Conservation (phyloP, 1,140 invertebrate genomes). For the Heliconius hewitsoni region DNA sequence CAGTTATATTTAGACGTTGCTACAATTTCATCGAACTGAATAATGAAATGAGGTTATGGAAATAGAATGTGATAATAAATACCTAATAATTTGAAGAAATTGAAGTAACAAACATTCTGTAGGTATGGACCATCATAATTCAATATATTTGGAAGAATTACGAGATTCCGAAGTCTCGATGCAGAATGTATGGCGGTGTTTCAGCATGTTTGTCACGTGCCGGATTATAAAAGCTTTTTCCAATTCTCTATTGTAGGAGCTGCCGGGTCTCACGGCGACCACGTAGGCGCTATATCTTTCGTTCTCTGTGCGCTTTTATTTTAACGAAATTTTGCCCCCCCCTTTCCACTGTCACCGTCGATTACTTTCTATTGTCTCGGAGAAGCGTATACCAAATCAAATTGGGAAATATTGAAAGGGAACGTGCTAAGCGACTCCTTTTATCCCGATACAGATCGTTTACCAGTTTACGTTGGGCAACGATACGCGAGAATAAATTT, state of each 20-base stretch:
- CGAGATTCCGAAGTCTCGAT: conserved; percentile 41
- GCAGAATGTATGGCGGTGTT: conserved; percentile 46
- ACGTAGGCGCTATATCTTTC: conserved; percentile 80
- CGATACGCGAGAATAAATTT: neutral
- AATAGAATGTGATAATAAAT: neutral
- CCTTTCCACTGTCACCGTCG: conserved; percentile 65
- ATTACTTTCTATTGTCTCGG: conserved; percentile 77
- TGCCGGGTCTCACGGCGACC: conserved; percentile 64
- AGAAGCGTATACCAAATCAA: conserved; percentile 66
- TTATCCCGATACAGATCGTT: conserved; percentile 51
- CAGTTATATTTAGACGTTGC: conserved; percentile 33
- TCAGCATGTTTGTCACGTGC: conserved; percentile 75
- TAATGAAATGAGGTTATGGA: conserved; percentile 19
- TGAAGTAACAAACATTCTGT: neutral
- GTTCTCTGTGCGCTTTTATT: conserved; percentile 77
- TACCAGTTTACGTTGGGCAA: conserved; percentile 48
- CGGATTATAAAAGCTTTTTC: conserved; percentile 81
- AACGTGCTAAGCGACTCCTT: conserved; percentile 71
- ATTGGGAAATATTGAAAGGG: conserved; percentile 78
- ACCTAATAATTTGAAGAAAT: neutral
- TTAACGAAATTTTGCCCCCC: conserved; percentile 76
- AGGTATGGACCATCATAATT: conserved; percentile 30
- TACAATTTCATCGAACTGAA: conserved; percentile 31
- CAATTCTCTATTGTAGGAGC: conserved; percentile 77
- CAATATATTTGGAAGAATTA: conserved; percentile 52